Evolutionary conservation across 2,797 vertebrate genomes (phyloP).

Genomic region (Malacoctenus gilli): DNA sequence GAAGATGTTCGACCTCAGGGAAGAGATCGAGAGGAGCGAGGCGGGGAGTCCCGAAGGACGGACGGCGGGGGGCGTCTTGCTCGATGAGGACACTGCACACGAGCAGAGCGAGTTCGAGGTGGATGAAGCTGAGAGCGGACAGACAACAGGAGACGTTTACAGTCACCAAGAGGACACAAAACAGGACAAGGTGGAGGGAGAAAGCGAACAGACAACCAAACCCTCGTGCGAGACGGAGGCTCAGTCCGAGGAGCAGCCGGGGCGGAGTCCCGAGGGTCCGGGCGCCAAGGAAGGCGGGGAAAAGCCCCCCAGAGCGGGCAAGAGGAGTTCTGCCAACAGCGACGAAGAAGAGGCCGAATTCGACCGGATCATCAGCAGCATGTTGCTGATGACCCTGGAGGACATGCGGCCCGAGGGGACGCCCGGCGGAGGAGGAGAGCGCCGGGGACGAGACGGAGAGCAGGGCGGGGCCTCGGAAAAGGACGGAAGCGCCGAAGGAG

Average conservation of each 20-base stretch:
- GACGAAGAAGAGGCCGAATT: constrained; percentile 65
- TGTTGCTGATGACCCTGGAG: constrained; percentile 68
- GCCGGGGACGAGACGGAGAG: background rate
- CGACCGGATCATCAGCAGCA: constrained; percentile 67
- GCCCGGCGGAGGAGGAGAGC: constrained; percentile 1
- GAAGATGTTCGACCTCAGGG: constrained; percentile 64
- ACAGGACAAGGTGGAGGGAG: background rate
- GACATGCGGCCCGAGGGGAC: constrained; percentile 34
- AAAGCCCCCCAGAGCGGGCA: no score
- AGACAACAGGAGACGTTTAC: background rate
- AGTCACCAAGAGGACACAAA: constrained; percentile 4
- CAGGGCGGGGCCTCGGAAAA: constrained; percentile 1
- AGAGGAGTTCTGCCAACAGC: no score
- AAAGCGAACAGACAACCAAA: constrained; percentile 11
- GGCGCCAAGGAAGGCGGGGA: constrained; percentile 4
- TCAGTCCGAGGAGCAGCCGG: constrained; percentile 16
- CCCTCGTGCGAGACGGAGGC: constrained; percentile 1
- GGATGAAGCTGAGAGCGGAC: background rate
- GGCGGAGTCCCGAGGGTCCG: constrained; percentile 3
- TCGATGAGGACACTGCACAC: background rate
- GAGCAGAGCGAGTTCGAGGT: background rate
- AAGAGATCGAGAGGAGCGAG: constrained; percentile 23
- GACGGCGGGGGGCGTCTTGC: background rate
- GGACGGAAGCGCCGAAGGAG: no score
- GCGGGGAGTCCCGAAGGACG: background rate